Conservation (phyloP, 2,113 vertebrate genomes). For the Sylvietta virens region DNA sequence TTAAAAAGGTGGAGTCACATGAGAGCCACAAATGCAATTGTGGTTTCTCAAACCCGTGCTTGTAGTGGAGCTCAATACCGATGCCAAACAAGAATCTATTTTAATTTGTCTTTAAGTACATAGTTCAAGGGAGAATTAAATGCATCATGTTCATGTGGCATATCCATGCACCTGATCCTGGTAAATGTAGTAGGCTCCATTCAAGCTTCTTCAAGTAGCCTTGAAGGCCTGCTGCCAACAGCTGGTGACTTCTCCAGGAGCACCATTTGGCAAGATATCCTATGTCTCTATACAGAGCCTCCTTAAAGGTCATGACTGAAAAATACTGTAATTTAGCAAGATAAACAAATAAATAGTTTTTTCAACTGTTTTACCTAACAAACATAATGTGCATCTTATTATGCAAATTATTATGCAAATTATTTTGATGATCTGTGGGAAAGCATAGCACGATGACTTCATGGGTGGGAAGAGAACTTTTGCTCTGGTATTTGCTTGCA, state of each 20-base stretch:
- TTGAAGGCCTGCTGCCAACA: neutral
- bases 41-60: neutral
- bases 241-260: neutral
- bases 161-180: neutral
- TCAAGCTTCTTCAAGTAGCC: neutral
- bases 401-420: neutral
- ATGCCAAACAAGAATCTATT: neutral
- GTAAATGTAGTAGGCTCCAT: neutral
- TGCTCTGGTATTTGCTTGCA: neutral
- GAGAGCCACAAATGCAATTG: neutral
- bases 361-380: neutral
- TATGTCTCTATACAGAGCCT: neutral
- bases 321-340: neutral
- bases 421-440: neutral
- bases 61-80: neutral
- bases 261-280: neutral
- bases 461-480: neutral
- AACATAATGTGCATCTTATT: neutral
- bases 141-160: neutral
- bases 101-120: neutral
- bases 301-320: neutral
- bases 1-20: neutral
- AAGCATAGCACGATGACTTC: neutral
- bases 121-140: neutral
- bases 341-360: neutral